phyloP scores from a whole-genome alignment of 2,888 invertebrate genomes.

The Amorpha juglandis region DNA sequence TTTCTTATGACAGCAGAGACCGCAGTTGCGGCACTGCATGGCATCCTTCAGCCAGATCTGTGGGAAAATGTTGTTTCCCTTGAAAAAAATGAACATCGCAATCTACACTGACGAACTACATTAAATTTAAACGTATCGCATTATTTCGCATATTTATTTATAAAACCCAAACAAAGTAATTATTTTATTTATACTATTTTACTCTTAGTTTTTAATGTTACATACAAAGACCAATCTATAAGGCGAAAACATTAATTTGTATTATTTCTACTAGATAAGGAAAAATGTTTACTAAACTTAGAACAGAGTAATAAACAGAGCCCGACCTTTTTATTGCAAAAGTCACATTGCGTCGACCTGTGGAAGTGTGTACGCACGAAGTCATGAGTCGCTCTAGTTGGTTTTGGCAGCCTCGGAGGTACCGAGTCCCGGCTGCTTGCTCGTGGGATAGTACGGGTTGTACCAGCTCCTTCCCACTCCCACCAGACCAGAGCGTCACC shows the following conservation, averaged over 20 bases:
- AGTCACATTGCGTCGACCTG: conserved; percentile 95
- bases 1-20: conserved; percentile 97
- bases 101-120: too few species aligned
- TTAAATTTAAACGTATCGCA: too few species aligned
- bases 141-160: too few species aligned
- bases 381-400: conserved; percentile 84
- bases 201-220: too few species aligned
- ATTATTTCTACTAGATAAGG: too few species aligned
- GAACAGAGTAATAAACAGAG: background rate
- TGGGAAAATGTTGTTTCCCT: background rate
- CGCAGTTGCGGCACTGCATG: conserved; percentile 94
- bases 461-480: conserved; percentile 85
- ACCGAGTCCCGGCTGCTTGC: conserved; percentile 55
- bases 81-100: background rate
- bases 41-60: conserved; percentile 96
- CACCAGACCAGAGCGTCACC: conserved; percentile 95
- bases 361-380: conserved; percentile 95
- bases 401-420: conserved; percentile 57
- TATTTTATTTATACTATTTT: too few species aligned
- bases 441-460: conserved; percentile 61
- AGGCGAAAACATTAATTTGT: too few species aligned
- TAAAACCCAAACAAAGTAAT: too few species aligned
- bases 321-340: conserved; percentile 94
- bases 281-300: background rate
- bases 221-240: too few species aligned